Evolutionary conservation across 2,113 vertebrate genomes (phyloP).

Genomic region (Nettapus auritus): DNA sequence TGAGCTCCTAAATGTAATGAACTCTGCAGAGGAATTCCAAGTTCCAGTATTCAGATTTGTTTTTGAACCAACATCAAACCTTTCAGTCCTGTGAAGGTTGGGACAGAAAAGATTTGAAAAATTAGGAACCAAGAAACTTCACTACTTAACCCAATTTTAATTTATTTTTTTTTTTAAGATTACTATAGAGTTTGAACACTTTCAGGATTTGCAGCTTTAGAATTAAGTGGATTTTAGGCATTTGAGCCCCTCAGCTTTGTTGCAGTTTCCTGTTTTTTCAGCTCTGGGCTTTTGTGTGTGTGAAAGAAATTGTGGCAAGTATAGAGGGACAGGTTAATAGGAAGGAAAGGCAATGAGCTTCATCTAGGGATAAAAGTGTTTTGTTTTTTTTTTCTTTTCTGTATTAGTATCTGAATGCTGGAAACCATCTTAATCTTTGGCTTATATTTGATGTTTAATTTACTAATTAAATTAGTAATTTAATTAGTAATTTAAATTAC

Average conservation of each 20-base stretch:
- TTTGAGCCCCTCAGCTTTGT: neutral
- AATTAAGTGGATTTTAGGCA: neutral
- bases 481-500: too few relatives aligned
- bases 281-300: constrained; percentile 1
- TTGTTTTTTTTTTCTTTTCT: neutral
- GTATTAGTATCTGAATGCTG: neutral
- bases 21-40: neutral
- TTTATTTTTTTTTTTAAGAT: too few relatives aligned
- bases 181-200: neutral
- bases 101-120: neutral
- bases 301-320: constrained; percentile 15
- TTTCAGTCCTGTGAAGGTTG: neutral
- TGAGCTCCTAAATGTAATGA: neutral
- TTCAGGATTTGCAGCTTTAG: neutral
- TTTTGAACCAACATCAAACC: neutral
- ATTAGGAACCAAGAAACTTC: neutral
- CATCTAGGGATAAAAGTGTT: neutral
- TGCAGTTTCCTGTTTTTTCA: neutral
- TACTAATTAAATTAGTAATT: too few relatives aligned
- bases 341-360: constrained; percentile 20
- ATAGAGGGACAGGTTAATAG: constrained; percentile 26
- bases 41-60: neutral
- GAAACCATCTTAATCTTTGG: neutral
- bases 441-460: neutral
- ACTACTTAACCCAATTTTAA: too few relatives aligned